Evolutionary conservation across 2,888 invertebrate genomes (phyloP), one percentile per base, ranked within the genome.

Genomic region (Drosophila falleni): DNA sequence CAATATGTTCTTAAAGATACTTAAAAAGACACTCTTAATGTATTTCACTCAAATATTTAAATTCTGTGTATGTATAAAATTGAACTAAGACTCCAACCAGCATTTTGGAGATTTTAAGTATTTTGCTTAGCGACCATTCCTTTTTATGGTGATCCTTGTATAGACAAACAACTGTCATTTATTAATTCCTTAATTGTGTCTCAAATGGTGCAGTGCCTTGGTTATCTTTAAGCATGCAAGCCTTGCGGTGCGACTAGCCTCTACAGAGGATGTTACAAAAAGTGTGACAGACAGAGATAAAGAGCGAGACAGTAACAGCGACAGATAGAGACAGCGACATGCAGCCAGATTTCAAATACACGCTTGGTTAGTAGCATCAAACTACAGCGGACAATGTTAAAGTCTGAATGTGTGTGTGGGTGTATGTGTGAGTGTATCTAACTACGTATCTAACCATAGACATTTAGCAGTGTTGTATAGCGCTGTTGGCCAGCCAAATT

Each of bases 401-500:
- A 23, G 29, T 31, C 26, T 26, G 5, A 3, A 8, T 39, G 15
- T 23, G 33, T 23, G 33, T 33, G 63, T 11, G 23, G 8, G 15
- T n/a, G 31, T 31, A 29, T 51, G 49, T 50, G 33, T 46, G 16
- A 29, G 61, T 53, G n/a, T 26, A 44, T 11, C 55, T 42, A 46
- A 13, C 58, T 58, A 51, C 26, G 31, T 56, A 46, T 81, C 92
- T 91, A 91, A 97, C 96, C 96, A 93, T 96, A 95, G 84, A 97
- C 95, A 93, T 95, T 94, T 90, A 97, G 93, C 83, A 94, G 93
- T 81, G 96, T 94, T 58, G 95, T 94, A 93, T 94, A 95, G 90
- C 94, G 95, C 89, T 95, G 94, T 74, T 94, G 93, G 81, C 96
- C 97, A 73, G 96, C 96, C 81, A 93, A 93, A 93, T 97, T 97